These are phyloP conservation scores for Anoura caudifer DNA, from an alignment of 2,113 vertebrate species.

Conservation along the genomic window DNA sequence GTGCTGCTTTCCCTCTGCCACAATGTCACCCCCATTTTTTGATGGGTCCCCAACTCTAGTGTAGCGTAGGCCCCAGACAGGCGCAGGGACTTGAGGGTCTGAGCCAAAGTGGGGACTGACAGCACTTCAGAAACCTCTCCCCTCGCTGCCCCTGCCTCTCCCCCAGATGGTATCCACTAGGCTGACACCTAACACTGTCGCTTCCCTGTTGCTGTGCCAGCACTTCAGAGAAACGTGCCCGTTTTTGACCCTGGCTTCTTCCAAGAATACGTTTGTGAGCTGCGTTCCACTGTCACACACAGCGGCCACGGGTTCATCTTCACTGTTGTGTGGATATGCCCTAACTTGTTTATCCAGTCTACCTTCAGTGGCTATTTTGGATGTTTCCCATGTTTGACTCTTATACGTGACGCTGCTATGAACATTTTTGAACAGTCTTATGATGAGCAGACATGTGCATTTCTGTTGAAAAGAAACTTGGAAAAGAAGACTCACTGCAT, in stretches of 20 bases:
- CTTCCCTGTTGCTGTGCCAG: background rate
- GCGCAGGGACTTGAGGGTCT: background rate
- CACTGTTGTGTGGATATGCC: background rate
- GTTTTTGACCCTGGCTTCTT: background rate
- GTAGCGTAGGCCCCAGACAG: rapidly evolving
- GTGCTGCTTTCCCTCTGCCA: background rate
- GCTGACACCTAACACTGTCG: background rate
- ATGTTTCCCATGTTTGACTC: background rate
- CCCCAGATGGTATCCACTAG: rapidly evolving
- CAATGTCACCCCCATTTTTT: background rate
- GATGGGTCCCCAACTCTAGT: background rate
- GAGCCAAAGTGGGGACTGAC: background rate
- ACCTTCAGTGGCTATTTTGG: background rate
- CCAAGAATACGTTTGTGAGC: too few relatives aligned
- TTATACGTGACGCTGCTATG: background rate
- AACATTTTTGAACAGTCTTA: background rate
- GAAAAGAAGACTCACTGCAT: background rate
- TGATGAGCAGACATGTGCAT: background rate
- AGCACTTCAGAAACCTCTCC: background rate
- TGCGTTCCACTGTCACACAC: rapidly evolving
- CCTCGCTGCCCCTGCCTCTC: rapidly evolving
- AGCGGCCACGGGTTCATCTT: background rate
- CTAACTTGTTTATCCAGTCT: background rate
- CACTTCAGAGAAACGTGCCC: background rate
- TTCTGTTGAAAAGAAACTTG: background rate